Conservation (phyloP, 2,888 invertebrate genomes). For the Epirrhoe tristata region DNA sequence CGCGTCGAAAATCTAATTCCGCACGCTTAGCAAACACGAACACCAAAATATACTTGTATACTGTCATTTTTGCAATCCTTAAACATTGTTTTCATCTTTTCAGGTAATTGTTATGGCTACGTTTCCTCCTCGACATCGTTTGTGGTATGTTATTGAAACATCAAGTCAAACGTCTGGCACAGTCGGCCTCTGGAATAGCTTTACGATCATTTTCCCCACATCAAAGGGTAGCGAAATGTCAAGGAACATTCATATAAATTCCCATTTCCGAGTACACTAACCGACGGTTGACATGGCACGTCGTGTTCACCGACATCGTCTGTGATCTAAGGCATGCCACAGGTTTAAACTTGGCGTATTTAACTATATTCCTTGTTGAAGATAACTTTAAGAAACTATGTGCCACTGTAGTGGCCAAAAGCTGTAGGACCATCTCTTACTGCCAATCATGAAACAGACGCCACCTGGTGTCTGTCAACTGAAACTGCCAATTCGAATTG, state of each 20-base stretch:
- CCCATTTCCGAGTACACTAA: slow-evolving; percentile 59
- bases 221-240: slow-evolving; percentile 80
- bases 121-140: slow-evolving; percentile 35
- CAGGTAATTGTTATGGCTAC: slow-evolving; percentile 55
- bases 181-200: slow-evolving; percentile 64
- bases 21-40: no score
- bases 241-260: slow-evolving; percentile 65
- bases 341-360: neutral
- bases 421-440: slow-evolving; percentile 26
- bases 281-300: slow-evolving; percentile 35
- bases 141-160: slow-evolving; percentile 68
- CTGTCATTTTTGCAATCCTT: neutral
- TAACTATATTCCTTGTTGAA: neutral
- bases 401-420: slow-evolving; percentile 12
- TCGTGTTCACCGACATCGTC: neutral
- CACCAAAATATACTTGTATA: neutral
- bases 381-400: neutral
- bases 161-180: slow-evolving; percentile 57
- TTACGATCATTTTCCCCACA: slow-evolving; percentile 76
- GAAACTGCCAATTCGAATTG: slow-evolving; percentile 75
- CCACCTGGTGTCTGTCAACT: slow-evolving; percentile 78
- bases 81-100: slow-evolving; percentile 46
- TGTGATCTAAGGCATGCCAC: slow-evolving; percentile 1
- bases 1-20: no score
- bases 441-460: slow-evolving; percentile 47